These are phyloP conservation scores for Drosophila meridiana DNA, from an alignment of 2,888 invertebrate species.

Conservation along the genomic window DNA sequence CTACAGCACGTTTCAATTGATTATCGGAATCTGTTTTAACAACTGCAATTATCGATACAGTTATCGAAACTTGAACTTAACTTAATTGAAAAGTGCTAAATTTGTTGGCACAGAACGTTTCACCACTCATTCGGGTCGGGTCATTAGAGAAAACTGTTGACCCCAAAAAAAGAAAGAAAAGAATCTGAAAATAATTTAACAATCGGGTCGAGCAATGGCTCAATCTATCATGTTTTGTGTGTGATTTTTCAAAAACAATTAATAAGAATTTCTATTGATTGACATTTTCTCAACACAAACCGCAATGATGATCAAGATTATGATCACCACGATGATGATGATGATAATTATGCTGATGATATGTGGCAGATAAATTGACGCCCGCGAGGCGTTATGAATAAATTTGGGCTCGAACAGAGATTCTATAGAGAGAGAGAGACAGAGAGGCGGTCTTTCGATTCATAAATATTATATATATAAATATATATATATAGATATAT, in stretches of 20 bases:
- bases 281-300: constrained; percentile 48
- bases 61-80: constrained; percentile 7
- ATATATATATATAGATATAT: constrained; percentile 16
- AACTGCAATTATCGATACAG: constrained; percentile 8
- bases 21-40: neutral
- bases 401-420: constrained; percentile 56
- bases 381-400: constrained; percentile 66
- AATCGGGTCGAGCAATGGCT: constrained; percentile 25
- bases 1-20: neutral
- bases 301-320: constrained; percentile 30
- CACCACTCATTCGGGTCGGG: constrained; percentile 11
- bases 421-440: constrained; percentile 15
- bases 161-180: constrained; percentile 19
- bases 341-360: constrained; percentile 53
- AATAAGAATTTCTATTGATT: constrained; percentile 69
- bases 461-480: constrained; percentile 21
- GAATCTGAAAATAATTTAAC: constrained; percentile 3
- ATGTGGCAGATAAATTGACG: constrained; percentile 71
- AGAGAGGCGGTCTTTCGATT: constrained; percentile 1
- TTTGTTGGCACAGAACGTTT: constrained; percentile 24
- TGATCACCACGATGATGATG: constrained; percentile 27
- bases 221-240: constrained; percentile 48
- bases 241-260: constrained; percentile 44
- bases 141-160: constrained; percentile 18
- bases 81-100: constrained; percentile 17